These are phyloP conservation scores for Pachypanchax playfairii DNA, from an alignment of 2,113 vertebrate species.

Conservation along the genomic window DNA sequence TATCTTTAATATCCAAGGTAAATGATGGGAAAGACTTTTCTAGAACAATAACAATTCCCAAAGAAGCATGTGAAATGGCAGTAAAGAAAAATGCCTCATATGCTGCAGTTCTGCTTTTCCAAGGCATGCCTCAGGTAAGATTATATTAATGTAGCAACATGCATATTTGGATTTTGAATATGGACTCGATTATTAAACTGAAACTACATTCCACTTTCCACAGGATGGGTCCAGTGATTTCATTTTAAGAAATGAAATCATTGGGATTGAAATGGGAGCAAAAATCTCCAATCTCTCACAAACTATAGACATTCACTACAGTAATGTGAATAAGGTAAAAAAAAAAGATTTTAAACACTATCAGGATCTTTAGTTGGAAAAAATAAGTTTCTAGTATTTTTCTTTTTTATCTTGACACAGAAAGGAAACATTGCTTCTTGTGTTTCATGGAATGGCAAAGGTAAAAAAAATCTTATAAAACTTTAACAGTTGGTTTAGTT, in stretches of 20 bases:
- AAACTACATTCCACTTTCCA: neutral
- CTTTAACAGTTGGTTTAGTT: too few species aligned
- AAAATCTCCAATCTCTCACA: constrained; percentile 46
- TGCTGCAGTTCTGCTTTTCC: constrained; percentile 31
- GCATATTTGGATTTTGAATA: neutral
- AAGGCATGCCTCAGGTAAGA: constrained; percentile 30
- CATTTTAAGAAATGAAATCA: constrained; percentile 10
- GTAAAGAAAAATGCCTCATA: neutral
- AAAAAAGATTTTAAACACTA: neutral
- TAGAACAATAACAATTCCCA: constrained; percentile 15
- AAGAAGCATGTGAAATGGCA: constrained; percentile 27
- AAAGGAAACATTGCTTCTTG: neutral
- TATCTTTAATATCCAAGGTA: neutral
- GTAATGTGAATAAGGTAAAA: constrained; percentile 31
- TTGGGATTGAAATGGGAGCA: constrained; percentile 51
- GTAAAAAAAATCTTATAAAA: neutral
- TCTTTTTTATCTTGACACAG: constrained; percentile 12
- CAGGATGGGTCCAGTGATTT: neutral
- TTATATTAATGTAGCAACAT: neutral
- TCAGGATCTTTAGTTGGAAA: neutral
- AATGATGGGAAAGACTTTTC: rapidly evolving
- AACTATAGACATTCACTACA: constrained; percentile 33
- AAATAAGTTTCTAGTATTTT: neutral
- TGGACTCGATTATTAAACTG: neutral
- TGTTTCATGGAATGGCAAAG: constrained; percentile 48